Percentiles rank a stretch among this genome's conserved stretches.
phyloP scores from a whole-genome alignment of 2,113 vertebrate species.

The Procavia capensis region DNA sequence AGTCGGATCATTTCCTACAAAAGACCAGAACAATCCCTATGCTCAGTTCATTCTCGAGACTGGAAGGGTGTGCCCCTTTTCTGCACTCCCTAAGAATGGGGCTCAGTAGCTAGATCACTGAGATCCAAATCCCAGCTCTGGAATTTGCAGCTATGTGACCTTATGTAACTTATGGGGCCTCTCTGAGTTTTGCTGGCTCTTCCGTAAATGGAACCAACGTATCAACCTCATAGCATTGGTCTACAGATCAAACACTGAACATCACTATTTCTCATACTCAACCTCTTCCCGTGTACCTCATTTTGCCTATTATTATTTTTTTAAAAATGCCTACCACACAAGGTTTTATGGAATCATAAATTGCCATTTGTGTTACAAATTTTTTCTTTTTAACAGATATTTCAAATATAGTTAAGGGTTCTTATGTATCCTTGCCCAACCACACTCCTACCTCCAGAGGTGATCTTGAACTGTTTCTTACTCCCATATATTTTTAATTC shows the following conservation, averaged over 20 bases:
- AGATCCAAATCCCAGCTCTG: constrained; percentile 24
- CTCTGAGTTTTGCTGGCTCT: not conserved
- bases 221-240: not conserved
- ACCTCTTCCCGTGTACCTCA: not conserved
- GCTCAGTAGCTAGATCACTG: not conserved
- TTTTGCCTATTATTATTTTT: constrained; percentile 20
- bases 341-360: constrained; percentile 52
- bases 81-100: not conserved
- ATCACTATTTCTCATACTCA: not conserved
- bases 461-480: constrained; percentile 30
- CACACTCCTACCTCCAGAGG: not conserved
- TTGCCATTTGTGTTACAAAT: not conserved
- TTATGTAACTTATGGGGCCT: not conserved
- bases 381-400: constrained; percentile 28
- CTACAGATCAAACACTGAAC: not conserved
- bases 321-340: constrained; percentile 6
- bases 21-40: constrained; percentile 68
- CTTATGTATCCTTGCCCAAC: not conserved
- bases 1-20: constrained; percentile 97
- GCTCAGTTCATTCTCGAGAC: constrained; percentile 37
- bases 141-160: not conserved
- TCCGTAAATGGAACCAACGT: not conserved
- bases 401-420: not conserved
- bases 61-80: not conserved
- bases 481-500: constrained; percentile 6